phyloP scores from a whole-genome alignment of 2,113 vertebrate species.

The Cryptotis parvus region DNA sequence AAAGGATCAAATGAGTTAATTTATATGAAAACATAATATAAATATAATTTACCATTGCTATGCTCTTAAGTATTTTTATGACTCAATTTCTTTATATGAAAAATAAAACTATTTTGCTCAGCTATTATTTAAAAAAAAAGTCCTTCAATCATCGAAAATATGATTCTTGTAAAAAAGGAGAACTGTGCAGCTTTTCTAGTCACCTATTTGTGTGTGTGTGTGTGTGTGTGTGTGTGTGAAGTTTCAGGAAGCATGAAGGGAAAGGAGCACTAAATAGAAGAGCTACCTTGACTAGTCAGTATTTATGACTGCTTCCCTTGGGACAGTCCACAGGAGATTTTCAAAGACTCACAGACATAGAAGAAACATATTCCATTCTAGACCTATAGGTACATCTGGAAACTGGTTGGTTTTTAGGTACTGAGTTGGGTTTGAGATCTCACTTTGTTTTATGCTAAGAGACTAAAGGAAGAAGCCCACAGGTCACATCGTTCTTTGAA shows the following conservation, averaged over 20 bases:
- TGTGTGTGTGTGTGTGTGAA: no score
- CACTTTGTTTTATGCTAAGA: neutral
- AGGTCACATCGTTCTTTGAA: neutral
- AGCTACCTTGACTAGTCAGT: neutral
- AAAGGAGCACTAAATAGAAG: neutral
- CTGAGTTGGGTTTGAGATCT: neutral
- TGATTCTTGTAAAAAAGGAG: neutral
- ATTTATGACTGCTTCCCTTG: neutral
- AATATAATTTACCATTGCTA: neutral
- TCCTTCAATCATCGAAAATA: neutral
- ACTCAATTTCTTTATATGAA: slow-evolving; percentile 10
- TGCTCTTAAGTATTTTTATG: slow-evolving; percentile 25
- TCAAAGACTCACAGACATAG: neutral
- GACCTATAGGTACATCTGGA: neutral
- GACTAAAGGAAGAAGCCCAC: neutral
- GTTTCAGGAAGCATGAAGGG: neutral
- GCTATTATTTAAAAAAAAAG: slow-evolving; percentile 22
- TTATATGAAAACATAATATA: neutral
- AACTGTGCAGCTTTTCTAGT: neutral
- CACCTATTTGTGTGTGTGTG: neutral
- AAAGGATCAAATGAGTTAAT: slow-evolving; percentile 23
- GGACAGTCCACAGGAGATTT: neutral
- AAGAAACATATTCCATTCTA: neutral
- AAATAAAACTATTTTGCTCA: slow-evolving; percentile 14
- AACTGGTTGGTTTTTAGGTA: neutral